Evolutionary conservation across 2,113 vertebrate genomes (phyloP).

Genomic region (Oxyura jamaicensis): DNA sequence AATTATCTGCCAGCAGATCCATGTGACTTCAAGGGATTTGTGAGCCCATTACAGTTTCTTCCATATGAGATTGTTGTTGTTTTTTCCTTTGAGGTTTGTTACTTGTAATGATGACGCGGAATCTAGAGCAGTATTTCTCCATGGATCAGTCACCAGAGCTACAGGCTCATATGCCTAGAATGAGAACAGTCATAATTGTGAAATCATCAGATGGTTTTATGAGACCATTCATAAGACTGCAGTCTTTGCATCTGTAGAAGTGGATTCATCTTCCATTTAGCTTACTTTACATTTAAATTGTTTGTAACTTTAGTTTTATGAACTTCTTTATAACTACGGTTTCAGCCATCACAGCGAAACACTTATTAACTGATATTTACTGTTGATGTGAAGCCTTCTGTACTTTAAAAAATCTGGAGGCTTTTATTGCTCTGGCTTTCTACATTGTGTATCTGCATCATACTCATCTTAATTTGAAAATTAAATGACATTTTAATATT

Average conservation of each 20-base stretch:
- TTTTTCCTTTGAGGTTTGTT: not conserved
- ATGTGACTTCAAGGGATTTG: not conserved
- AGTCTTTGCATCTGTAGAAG: not conserved
- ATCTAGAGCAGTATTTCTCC: not conserved
- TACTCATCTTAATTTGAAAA: not conserved
- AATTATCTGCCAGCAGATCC: not conserved
- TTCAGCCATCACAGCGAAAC: not conserved
- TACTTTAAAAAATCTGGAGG: not conserved
- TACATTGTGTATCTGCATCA: not conserved
- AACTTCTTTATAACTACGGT: not conserved
- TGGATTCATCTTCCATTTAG: not conserved
- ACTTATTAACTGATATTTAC: not conserved
- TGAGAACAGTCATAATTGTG: not conserved
- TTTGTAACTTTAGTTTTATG: not conserved
- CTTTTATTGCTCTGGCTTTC: not conserved
- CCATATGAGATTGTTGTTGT: not conserved
- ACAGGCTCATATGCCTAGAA: not conserved
- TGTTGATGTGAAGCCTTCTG: not conserved
- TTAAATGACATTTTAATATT: not conserved
- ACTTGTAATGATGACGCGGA: not conserved
- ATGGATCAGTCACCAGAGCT: not conserved
- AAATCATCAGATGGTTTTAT: not conserved
- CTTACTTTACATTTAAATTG: not conserved
- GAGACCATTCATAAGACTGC: not conserved
- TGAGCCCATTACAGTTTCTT: not conserved